phyloP scores from a whole-genome alignment of 2,113 vertebrate genomes.

The Daubentonia madagascariensis region DNA sequence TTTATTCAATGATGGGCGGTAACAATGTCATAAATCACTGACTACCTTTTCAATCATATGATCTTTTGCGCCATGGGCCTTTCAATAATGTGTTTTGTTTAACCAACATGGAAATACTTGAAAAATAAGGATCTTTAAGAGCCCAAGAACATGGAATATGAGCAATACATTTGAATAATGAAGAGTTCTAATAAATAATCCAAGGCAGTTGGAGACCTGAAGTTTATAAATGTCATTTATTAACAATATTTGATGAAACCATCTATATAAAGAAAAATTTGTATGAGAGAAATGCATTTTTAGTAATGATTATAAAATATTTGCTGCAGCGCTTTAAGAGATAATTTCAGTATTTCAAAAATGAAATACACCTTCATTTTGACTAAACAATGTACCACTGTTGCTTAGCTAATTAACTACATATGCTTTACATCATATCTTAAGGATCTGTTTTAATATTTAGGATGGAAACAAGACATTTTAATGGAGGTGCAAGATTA shows the following conservation, averaged over 20 bases:
- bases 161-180: slow-evolving; percentile 46
- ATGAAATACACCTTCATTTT: slow-evolving; percentile 39
- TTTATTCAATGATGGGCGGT: slow-evolving; percentile 80
- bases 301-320: slow-evolving; percentile 15
- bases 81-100: slow-evolving; percentile 79
- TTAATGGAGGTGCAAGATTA: slow-evolving; percentile 58
- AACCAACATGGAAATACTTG: slow-evolving; percentile 68
- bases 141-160: slow-evolving; percentile 36
- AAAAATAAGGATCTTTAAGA: slow-evolving; percentile 81
- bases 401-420: slow-evolving; percentile 42
- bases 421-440: not conserved
- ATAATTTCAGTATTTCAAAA: slow-evolving; percentile 27
- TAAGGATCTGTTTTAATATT: slow-evolving; percentile 53
- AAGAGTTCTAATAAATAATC: slow-evolving; percentile 57
- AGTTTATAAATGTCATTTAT: slow-evolving; percentile 46
- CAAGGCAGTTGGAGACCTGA: not conserved
- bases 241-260: slow-evolving; percentile 46
- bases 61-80: slow-evolving; percentile 70
- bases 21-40: slow-evolving; percentile 83
- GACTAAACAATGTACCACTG: not conserved
- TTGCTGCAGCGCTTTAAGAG: slow-evolving; percentile 11
- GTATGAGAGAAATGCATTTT: not conserved
- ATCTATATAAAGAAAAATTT: slow-evolving; percentile 40
- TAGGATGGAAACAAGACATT: slow-evolving; percentile 60
- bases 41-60: slow-evolving; percentile 77